Base-by-base conservation (phyloP, 2,888 invertebrate genomes). In the Cataglyphis albicans region DNA sequence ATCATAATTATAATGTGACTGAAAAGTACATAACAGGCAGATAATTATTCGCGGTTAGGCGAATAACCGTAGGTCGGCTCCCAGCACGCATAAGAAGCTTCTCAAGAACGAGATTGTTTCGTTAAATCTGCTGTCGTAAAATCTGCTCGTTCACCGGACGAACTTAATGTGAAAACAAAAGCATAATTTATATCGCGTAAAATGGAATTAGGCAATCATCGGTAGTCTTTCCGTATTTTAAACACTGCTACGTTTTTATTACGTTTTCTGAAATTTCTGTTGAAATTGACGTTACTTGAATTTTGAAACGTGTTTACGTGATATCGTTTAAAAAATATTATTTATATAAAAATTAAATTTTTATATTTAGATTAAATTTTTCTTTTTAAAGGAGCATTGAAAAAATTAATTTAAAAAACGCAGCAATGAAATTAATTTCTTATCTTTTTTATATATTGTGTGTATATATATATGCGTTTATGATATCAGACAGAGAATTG, bases 1-100 rank as follows among this genome's bases (percentile, higher is more conserved):
- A 85, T 86, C 87, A 85, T 48, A 72, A 86, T 65, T 55, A 81
- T 85, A 89, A 89, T 85, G 86, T 67, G 65, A 75, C 61, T 52
- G 85, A 88, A 90, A 89, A 90, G 86, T 90, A 82, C 83, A 78
- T 85, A 84, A 85, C 90, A 81, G 76, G 65, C 82, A 82, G 88
- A 81, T 89, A 88, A 90, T 89, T 88, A 88, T 86, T 89, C 75
- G 86, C 86, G 84, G 82, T 86, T 87, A 89, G 83, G 84, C 87
- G 89, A 83, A 87, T 84, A 89, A 89, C 84, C 84, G 67, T 82
- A 84, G 75, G 61, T 73, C 85, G 81, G 78, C 73, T 59, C 81
- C 15, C 67, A 41, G n/a, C n/a, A 52, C 70, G 59, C 25, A 78
- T 82, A 89, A 89, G 85, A 89, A 89, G 83, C 87, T 81, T 44